Evolutionary conservation across 37 sponge, comb jelly and placozoan species (phyloP).

Genomic region (Mnemiopsis leidyi): DNA sequence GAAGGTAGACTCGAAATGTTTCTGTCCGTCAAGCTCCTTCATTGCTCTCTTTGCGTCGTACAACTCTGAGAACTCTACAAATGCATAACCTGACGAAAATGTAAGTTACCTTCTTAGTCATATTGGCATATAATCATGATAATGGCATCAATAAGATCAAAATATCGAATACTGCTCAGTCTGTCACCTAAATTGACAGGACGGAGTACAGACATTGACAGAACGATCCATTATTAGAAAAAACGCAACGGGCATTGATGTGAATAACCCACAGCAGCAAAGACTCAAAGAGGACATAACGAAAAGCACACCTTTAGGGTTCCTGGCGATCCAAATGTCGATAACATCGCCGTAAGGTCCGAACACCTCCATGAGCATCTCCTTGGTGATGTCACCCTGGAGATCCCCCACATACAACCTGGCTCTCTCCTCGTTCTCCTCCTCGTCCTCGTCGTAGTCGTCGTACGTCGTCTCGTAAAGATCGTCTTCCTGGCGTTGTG

Average conservation of each 20-base stretch:
- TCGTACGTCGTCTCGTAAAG: conserved; percentile 14
- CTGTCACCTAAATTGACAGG: no score
- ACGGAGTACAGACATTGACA: no score
- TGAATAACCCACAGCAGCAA: conserved; percentile 16
- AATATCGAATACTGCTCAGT: no score
- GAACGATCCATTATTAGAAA: no score
- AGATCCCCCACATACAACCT: conserved; percentile 25
- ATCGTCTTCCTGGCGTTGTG: conserved; percentile 15
- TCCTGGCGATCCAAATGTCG: conserved; percentile 17
- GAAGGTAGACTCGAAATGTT: background rate
- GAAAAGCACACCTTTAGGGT: background rate
- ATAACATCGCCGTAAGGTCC: conserved; percentile 20
- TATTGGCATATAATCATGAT: no score
- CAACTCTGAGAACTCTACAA: conserved; percentile 55
- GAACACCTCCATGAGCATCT: conserved; percentile 24
- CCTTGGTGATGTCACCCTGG: background rate
- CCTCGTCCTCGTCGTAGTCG: background rate
- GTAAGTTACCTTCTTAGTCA: no score
- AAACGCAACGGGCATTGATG: no score
- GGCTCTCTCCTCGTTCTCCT: background rate
- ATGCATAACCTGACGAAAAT: conserved; percentile 20
- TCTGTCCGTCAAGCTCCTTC: conserved; percentile 15
- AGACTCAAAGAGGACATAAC: conserved; percentile 20
- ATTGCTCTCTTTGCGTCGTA: conserved; percentile 38
- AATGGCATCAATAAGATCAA: no score